phyloP scores from a whole-genome alignment of 1,140 invertebrate genomes.

The Drosophila melanica region DNA sequence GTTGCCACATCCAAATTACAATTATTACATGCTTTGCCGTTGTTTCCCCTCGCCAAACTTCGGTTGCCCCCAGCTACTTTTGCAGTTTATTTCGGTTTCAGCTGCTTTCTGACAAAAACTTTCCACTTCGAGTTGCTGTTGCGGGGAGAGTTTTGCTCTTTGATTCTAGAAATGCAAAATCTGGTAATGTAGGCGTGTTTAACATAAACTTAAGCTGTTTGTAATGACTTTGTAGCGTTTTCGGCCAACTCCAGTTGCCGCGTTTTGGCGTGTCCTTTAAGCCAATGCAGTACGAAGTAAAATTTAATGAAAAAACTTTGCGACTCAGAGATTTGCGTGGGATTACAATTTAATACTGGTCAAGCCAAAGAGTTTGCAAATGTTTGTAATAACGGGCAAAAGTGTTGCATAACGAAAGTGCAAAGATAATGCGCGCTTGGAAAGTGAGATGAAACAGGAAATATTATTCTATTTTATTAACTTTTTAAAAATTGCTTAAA shows the following conservation, averaged over 20 bases:
- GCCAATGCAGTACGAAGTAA: slow-evolving; percentile 10
- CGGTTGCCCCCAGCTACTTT: slow-evolving; percentile 37
- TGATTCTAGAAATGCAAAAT: slow-evolving; percentile 67
- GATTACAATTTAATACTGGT: slow-evolving; percentile 26
- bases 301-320: slow-evolving; percentile 77
- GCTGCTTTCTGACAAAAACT: slow-evolving; percentile 46
- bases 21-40: slow-evolving; percentile 73
- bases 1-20: slow-evolving; percentile 73
- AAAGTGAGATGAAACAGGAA: not conserved
- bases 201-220: slow-evolving; percentile 79
- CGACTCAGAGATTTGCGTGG: slow-evolving; percentile 6
- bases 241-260: slow-evolving; percentile 5
- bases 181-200: slow-evolving; percentile 77
- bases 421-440: not conserved
- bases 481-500: not conserved
- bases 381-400: not conserved
- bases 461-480: not conserved
- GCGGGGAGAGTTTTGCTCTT: slow-evolving; percentile 25
- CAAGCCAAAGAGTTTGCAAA: slow-evolving; percentile 1
- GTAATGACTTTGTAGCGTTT: slow-evolving; percentile 72
- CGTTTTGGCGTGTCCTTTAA: slow-evolving; percentile 37
- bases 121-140: slow-evolving; percentile 22
- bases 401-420: slow-evolving; percentile 4
- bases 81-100: slow-evolving; percentile 47
- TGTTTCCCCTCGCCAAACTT: not conserved